Evolutionary conservation across 1,140 invertebrate species (phyloP).

Genomic region (Microvelia longipes): DNA sequence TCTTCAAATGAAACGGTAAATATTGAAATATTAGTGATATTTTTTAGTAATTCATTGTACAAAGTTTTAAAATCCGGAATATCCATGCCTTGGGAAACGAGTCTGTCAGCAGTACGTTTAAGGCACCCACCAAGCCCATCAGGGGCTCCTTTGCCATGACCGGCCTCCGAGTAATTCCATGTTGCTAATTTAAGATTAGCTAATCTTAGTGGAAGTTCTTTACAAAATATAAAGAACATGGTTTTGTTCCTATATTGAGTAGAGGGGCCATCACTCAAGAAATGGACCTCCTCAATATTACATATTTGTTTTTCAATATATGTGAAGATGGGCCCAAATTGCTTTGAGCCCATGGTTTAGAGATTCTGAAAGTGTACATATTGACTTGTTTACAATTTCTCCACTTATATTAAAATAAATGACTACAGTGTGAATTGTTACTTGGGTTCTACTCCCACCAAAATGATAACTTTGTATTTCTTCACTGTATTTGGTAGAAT

Average conservation of each 20-base stretch:
- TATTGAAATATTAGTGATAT: too few relatives aligned
- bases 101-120: background rate
- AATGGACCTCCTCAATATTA: background rate
- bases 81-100: background rate
- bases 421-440: background rate
- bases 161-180: background rate
- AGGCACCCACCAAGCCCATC: background rate
- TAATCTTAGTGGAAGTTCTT: background rate
- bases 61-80: background rate
- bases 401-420: background rate
- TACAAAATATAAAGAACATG: background rate
- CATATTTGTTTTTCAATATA: background rate
- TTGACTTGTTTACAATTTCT: background rate
- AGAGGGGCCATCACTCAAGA: background rate
- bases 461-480: background rate
- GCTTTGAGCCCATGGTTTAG: background rate
- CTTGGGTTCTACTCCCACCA: background rate
- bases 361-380: background rate
- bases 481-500: background rate
- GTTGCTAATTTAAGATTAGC: background rate
- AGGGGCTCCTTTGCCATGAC: background rate
- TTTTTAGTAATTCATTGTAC: too few relatives aligned
- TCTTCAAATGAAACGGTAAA: too few relatives aligned
- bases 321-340: background rate
- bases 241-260: background rate